Evolutionary conservation across 2,888 invertebrate species (phyloP), one percentile per base, ranked within the genome.

Genomic region (Watsonalla binaria): DNA sequence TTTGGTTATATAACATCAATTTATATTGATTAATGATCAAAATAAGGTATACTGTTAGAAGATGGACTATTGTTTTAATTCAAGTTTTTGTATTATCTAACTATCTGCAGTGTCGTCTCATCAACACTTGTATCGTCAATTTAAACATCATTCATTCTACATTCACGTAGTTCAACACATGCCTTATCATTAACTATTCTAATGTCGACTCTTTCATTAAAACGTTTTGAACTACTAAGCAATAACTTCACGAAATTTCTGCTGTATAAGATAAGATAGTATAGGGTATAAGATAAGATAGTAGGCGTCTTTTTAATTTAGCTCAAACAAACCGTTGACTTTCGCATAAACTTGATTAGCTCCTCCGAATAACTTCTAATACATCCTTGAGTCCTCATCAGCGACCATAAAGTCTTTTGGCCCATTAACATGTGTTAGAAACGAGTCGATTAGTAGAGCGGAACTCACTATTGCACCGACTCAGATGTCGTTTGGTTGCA

Each of bases 371-470:
- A 11, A 42, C 42, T 8, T 11, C 5, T 11, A 42, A 42, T 42
- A 6, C 11, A 48, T 15, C 15, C 49, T 39, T 37, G 37, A 49
- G 15, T 14, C 14, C 11, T 42, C 48, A 52, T 59, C 59, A 57
- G 54, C 61, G 55, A 59, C 57, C 53, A 47, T 49, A 47, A 51
- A 53, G 53, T 52, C 53, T 58, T 42, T 51, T 51, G 57, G 55
- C 54, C 33, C 39, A 52, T 54, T 58, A 54, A 59, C 54, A 56
- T 34, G 52, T 55, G 57, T 66, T 66, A 66, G 65, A 61, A 62
- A 63, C 59, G 59, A 66, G 62, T 60, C 55, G 59, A 59, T 84
- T 82, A 86, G 74, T 82, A 88, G 89, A 90, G 88, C 89, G 70
- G 67, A 80, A 80, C 84, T 61, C 61, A 48, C 61, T 76, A 74